Conservation (phyloP, 2,797 vertebrate species). For the Oreortyx pictus region DNA sequence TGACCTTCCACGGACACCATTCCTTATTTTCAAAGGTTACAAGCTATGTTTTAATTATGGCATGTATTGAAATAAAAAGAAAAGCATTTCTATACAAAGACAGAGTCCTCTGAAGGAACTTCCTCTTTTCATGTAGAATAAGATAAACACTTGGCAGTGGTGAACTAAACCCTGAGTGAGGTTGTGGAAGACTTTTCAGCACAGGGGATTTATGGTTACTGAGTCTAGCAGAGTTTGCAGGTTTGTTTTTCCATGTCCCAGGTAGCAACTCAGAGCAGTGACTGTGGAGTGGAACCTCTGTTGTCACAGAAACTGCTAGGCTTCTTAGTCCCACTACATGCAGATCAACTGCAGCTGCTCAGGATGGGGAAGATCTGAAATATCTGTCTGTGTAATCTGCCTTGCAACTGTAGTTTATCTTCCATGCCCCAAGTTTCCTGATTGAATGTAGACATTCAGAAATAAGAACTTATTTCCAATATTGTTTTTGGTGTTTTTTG, state of each 20-base stretch:
- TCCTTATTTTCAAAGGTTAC: constrained; percentile 96
- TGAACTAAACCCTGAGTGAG: background rate
- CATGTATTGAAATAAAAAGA: background rate
- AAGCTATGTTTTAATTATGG: background rate
- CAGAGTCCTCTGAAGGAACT: background rate
- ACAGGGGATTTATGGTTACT: background rate
- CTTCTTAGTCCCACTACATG: rapidly evolving
- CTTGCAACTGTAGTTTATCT: background rate
- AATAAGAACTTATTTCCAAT: background rate
- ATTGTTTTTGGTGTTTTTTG: background rate
- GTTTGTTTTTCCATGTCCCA: background rate
- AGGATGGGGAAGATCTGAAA: background rate
- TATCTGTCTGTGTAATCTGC: background rate
- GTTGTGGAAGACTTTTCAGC: background rate
- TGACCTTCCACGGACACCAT: constrained; percentile 92
- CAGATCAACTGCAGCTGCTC: background rate
- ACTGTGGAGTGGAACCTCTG: background rate
- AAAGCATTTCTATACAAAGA: background rate
- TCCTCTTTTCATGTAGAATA: background rate
- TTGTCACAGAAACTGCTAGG: background rate
- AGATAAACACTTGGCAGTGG: background rate
- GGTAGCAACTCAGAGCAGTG: background rate
- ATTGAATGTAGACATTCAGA: background rate
- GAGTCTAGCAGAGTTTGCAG: background rate
- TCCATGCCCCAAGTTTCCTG: background rate